Conservation (phyloP, 2,888 invertebrate genomes). For the Lacanobia oleracea region DNA sequence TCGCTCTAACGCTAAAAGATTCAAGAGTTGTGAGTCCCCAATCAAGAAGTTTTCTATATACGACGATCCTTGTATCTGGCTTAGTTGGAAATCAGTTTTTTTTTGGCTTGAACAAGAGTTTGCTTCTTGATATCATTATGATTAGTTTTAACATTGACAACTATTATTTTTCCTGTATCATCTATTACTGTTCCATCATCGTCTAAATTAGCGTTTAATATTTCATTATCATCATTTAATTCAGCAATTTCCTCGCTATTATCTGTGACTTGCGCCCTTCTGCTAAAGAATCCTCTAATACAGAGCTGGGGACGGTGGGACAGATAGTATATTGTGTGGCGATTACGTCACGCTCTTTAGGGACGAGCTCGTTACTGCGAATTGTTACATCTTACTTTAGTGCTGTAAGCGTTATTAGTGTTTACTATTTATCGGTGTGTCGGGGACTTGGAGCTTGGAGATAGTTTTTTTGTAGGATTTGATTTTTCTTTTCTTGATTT, state of each 20-base stretch:
- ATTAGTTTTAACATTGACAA: not conserved
- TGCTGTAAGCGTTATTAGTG: constrained; percentile 68
- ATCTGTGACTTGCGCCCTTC: constrained; percentile 55
- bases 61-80: constrained; percentile 31
- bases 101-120: constrained; percentile 28
- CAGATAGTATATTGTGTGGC: constrained; percentile 69
- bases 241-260: constrained; percentile 26
- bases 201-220: not conserved
- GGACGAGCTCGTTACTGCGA: constrained; percentile 68
- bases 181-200: too few relatives aligned
- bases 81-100: constrained; percentile 45
- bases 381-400: constrained; percentile 71
- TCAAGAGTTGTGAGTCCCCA: constrained; percentile 65
- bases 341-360: constrained; percentile 68
- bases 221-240: not conserved
- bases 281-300: constrained; percentile 70
- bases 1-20: constrained; percentile 70
- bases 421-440: constrained; percentile 65
- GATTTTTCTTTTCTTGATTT: constrained; percentile 11
- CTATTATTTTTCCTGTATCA: not conserved
- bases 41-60: constrained; percentile 66
- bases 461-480: constrained; percentile 17
- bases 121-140: constrained; percentile 29
- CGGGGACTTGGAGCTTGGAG: constrained; percentile 21
- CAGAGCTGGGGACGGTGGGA: constrained; percentile 63